Base-by-base conservation (phyloP, 1,140 invertebrate species). In the Drosophila guanche region DNA sequence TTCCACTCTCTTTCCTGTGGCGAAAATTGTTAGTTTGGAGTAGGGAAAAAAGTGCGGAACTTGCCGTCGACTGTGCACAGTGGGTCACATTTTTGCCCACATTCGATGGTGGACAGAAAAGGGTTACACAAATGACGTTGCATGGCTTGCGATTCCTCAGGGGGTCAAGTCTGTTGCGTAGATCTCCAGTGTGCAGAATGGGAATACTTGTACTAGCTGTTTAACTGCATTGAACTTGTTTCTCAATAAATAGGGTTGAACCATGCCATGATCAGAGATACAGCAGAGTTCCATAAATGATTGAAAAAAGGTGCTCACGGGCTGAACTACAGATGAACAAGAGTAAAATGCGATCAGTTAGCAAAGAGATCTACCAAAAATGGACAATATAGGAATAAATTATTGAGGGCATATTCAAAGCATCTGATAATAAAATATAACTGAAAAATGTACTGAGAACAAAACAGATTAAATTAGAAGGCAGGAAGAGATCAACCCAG, bases 21-120 rank as follows among this genome's bases (percentile, higher is more conserved):
- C 45, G 79, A 81, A 83, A 83, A 83, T 83, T 83, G 79, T 73
- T 61, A 77, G 79, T 77, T 83, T 51, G 33, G 48, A 41, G 48
- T 12, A 25, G 5, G 14, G 33, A 23, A 60, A 29, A 42, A 40
- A 37, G 10, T 3, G 33, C 1, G 7, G 16, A 63, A 70, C 65
- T 70, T 56, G 16, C 16, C 12, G 41, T 53, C 27, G 29, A 63
- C 70, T 74, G 59, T 66, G 72, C 72, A 75, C 70, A 74, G 70
- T 74, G 70, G 70, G 70, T 43, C 60, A 65, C 60, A 42, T 63
- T 51, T 52, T 72, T 22, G 23, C 54, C 29, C 20, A 16, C 25
- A 12, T 33, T 41, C 42, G 10, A n/a, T 47, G 16, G 37, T 52
- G 16, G 12, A 52, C 2, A 45, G 5, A 29, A 55, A 73, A 56